These are phyloP conservation scores for Rotaria socialis DNA, from an alignment of 2,888 invertebrate genomes.

Conservation along the genomic window DNA sequence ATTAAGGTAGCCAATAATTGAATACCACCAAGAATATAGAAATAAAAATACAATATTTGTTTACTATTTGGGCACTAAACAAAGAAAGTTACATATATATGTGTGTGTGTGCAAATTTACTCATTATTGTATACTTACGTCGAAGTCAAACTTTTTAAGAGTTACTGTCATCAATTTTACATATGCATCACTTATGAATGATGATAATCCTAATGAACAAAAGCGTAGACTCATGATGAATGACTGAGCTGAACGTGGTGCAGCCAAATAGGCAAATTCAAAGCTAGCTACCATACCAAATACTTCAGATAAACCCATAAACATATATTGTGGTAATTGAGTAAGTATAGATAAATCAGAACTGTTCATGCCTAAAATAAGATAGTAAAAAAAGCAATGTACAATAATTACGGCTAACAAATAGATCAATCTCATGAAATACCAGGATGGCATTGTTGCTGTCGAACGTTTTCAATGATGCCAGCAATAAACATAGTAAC, in stretches of 20 bases:
- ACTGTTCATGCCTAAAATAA: slow-evolving; percentile 50
- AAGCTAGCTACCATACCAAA: slow-evolving; percentile 62
- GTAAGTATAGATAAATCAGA: slow-evolving; percentile 61
- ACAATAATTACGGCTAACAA: neutral
- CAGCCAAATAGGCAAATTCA: slow-evolving; percentile 61
- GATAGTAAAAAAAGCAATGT: neutral
- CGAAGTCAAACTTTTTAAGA: neutral
- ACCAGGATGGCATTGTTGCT: neutral
- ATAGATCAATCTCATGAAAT: neutral
- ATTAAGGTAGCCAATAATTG: neutral
- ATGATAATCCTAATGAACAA: slow-evolving; percentile 61
- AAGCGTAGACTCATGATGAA: slow-evolving; percentile 62
- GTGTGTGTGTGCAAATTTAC: no score
- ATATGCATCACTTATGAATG: slow-evolving; percentile 57
- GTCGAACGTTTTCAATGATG: neutral
- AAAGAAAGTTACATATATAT: neutral
- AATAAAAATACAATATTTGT: neutral
- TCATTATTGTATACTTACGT: neutral
- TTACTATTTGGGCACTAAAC: neutral
- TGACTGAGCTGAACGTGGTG: slow-evolving; percentile 61
- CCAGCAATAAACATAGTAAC: slow-evolving; percentile 37
- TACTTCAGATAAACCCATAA: slow-evolving; percentile 62
- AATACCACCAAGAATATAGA: neutral
- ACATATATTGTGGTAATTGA: slow-evolving; percentile 62
- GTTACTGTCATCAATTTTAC: neutral